Evolutionary conservation across 2,888 invertebrate species (phyloP).

Genomic region (Cosmia pyralina): DNA sequence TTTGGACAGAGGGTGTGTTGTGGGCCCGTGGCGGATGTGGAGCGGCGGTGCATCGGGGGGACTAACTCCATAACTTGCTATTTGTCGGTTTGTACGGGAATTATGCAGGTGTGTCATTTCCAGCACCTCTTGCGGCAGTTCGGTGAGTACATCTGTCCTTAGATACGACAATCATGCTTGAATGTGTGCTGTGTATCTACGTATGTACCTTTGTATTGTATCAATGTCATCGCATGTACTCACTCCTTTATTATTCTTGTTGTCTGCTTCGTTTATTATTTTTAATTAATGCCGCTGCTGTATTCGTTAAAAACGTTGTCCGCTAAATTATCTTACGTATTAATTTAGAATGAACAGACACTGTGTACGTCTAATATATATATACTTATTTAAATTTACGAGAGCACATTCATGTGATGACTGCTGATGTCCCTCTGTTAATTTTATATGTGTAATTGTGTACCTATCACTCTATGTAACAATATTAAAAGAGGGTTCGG

Average conservation of each 20-base stretch:
- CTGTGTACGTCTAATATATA: conserved; percentile 28
- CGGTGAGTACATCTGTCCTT: conserved; percentile 84
- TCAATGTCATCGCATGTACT: conserved; percentile 60
- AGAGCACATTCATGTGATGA: conserved; percentile 37
- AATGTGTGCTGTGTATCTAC: conserved; percentile 52
- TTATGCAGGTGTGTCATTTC: conserved; percentile 91
- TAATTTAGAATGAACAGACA: conserved; percentile 43
- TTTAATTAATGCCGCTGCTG: conserved; percentile 61
- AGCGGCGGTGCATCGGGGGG: conserved; percentile 77
- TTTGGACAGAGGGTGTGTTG: conserved; percentile 89
- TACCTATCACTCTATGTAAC: conserved; percentile 17
- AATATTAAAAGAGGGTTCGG: background rate
- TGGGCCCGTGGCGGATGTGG: conserved; percentile 78
- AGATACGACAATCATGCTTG: conserved; percentile 60
- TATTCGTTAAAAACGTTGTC: conserved; percentile 53
- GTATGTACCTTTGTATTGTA: conserved; percentile 36
- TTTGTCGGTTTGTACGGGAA: conserved; percentile 84
- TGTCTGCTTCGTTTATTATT: conserved; percentile 63
- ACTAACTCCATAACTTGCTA: conserved; percentile 82
- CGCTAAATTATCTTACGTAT: conserved; percentile 45
- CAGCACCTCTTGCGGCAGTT: conserved; percentile 89
- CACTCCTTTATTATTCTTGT: conserved; percentile 42
- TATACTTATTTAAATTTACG: conserved; percentile 20
- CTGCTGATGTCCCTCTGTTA: conserved; percentile 17
- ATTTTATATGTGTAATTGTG: conserved; percentile 1